phyloP scores from a whole-genome alignment of 2,888 invertebrate species.

The Pasiphila rectangulata region DNA sequence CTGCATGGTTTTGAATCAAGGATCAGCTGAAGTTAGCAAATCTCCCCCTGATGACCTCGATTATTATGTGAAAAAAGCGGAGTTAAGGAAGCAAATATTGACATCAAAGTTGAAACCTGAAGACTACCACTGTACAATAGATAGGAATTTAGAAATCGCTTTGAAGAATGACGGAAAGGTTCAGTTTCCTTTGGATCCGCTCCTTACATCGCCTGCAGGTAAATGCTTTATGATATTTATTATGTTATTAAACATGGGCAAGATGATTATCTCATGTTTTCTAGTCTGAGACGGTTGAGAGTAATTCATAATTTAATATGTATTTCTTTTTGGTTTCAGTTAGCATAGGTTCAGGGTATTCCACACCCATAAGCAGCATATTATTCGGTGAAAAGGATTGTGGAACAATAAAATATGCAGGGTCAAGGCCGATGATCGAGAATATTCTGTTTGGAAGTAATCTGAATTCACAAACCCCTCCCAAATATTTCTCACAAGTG shows the following conservation, averaged over 20 bases:
- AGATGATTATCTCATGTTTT: too few species aligned
- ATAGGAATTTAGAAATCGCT: conserved; percentile 59
- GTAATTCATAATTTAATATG: too few species aligned
- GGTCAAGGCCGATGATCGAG: conserved; percentile 6
- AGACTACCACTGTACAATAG: conserved; percentile 47
- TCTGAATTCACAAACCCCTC: background rate
- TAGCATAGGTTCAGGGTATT: conserved; percentile 39
- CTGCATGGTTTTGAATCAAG: conserved; percentile 14
- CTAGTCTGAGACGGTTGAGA: too few species aligned
- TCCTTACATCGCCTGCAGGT: conserved; percentile 61
- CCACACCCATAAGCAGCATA: conserved; percentile 64
- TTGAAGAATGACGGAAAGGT: conserved; percentile 47
- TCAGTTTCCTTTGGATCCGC: conserved; percentile 50
- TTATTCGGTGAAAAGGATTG: conserved; percentile 55
- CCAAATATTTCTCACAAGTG: conserved; percentile 28
- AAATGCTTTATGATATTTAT: conserved; percentile 13
- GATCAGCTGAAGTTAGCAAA: conserved; percentile 4
- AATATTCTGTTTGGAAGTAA: conserved; percentile 5
- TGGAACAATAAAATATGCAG: conserved; percentile 11
- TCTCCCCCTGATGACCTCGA: conserved; percentile 23
- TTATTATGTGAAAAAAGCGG: conserved; percentile 24
- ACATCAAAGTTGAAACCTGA: conserved; percentile 6
- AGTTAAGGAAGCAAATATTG: conserved; percentile 20
- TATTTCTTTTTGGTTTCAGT: conserved; percentile 21
- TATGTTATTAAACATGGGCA: too few species aligned